A percentile compares a stretch with the other conserved stretches of the same genome.
These are phyloP conservation scores for Eubasilissa regina DNA, from an alignment of 1,140 invertebrate species.

Conservation along the genomic window DNA sequence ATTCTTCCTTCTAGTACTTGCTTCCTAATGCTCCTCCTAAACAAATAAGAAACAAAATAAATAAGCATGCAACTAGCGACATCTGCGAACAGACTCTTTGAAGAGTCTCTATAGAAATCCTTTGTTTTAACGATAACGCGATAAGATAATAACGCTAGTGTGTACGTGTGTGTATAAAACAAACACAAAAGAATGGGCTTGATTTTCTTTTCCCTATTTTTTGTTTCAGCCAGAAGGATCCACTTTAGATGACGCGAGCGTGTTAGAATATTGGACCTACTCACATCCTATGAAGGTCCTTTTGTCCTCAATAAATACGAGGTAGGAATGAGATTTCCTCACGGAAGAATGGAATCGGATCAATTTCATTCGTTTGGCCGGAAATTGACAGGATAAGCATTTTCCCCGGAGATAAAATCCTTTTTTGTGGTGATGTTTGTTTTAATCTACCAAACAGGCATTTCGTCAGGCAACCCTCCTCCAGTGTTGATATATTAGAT, in stretches of 20 bases:
- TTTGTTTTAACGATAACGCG: background rate
- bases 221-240: background rate
- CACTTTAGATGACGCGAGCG: slow-evolving; percentile 6
- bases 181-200: background rate
- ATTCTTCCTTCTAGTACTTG: background rate
- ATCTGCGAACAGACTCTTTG: background rate
- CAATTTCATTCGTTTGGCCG: slow-evolving; percentile 53
- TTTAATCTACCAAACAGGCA: background rate
- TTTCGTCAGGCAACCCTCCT: background rate
- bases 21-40: background rate
- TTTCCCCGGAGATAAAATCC: slow-evolving; percentile 47
- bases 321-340: slow-evolving; percentile 42
- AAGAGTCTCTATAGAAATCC: background rate
- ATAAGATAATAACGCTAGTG: background rate
- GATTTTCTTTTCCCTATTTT: slow-evolving; percentile 18
- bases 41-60: slow-evolving; percentile 24
- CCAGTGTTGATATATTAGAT: too few species aligned
- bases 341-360: slow-evolving; percentile 48
- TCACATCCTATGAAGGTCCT: background rate
- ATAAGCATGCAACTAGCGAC: background rate
- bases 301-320: slow-evolving; percentile 36
- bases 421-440: slow-evolving; percentile 26
- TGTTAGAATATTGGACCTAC: slow-evolving; percentile 11
- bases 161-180: background rate
- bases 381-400: slow-evolving; percentile 57